These are phyloP conservation scores for Limenitis camilla DNA, from an alignment of 2,888 invertebrate species.

Conservation along the genomic window DNA sequence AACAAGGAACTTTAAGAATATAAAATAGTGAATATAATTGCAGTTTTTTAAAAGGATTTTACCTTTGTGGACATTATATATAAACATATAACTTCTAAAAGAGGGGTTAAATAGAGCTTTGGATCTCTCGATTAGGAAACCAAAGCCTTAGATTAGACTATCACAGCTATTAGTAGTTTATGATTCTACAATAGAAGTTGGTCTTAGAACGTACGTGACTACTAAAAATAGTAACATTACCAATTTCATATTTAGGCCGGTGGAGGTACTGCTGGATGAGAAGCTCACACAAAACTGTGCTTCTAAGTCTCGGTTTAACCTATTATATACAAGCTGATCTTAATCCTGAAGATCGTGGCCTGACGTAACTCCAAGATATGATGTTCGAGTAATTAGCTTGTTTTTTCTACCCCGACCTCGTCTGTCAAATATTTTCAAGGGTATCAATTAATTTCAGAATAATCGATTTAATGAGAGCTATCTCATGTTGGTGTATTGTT, in stretches of 20 bases:
- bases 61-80: too few species aligned
- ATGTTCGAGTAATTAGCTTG: conserved; percentile 52
- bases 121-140: too few species aligned
- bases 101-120: too few species aligned
- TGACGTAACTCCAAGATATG: conserved; percentile 52
- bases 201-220: too few species aligned
- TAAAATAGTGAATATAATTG: too few species aligned
- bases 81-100: too few species aligned
- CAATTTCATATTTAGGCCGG: conserved; percentile 57
- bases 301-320: conserved; percentile 37
- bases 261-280: conserved; percentile 36
- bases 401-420: conserved; percentile 51
- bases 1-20: too few species aligned
- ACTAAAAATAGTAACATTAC: conserved; percentile 36
- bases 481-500: conserved; percentile 23
- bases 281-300: conserved; percentile 39
- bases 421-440: conserved; percentile 51
- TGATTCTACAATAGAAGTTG: too few species aligned
- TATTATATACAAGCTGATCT: conserved; percentile 58
- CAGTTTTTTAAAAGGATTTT: too few species aligned
- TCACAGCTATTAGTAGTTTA: too few species aligned
- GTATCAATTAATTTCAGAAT: conserved; percentile 41
- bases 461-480: conserved; percentile 29
- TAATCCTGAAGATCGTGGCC: conserved; percentile 45
- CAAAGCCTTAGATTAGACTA: too few species aligned